These are phyloP conservation scores for Meriones unguiculatus DNA, from an alignment of 2,113 vertebrate species.

Conservation along the genomic window DNA sequence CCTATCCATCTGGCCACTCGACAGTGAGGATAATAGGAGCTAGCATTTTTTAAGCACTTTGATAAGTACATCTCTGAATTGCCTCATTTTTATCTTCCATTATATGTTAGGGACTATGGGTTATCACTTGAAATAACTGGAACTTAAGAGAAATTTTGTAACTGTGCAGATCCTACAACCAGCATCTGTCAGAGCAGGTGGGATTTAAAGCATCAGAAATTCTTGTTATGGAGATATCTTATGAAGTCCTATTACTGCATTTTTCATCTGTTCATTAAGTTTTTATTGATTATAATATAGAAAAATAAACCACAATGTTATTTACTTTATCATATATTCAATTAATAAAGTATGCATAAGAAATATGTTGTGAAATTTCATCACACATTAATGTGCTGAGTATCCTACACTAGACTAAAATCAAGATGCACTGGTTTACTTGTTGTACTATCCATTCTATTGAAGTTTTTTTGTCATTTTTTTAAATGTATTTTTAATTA, in stretches of 20 bases:
- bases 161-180: neutral
- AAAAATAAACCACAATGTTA: neutral
- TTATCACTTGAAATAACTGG: slow-evolving; percentile 39
- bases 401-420: neutral
- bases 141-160: slow-evolving; percentile 14
- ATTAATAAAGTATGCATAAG: neutral
- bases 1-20: neutral
- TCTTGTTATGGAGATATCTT: neutral
- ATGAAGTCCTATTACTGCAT: neutral
- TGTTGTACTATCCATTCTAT: neutral
- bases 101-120: neutral
- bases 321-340: neutral
- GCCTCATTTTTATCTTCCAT: slow-evolving; percentile 40
- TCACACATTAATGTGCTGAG: neutral
- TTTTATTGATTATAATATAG: neutral
- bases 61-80: slow-evolving; percentile 2
- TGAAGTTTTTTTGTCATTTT: neutral
- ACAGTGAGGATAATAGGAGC: neutral
- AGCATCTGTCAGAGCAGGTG: neutral
- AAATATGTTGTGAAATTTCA: neutral
- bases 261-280: slow-evolving; percentile 42
- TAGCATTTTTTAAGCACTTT: slow-evolving; percentile 28
- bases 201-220: neutral
- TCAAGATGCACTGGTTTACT: neutral
- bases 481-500: no score